Conservation (phyloP, 2,113 vertebrate species). For the Entomyzon cyanotis region DNA sequence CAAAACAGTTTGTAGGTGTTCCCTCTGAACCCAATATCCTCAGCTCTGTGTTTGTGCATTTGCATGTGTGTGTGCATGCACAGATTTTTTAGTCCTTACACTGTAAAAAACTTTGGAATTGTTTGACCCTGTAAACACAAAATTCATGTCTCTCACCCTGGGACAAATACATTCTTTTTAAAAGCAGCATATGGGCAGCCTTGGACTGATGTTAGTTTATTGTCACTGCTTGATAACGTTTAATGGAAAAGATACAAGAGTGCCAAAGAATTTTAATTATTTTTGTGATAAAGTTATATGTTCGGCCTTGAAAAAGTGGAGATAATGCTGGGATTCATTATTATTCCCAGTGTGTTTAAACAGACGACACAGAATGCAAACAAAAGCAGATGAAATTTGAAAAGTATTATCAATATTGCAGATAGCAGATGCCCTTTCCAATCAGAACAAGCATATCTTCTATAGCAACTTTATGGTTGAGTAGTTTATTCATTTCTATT, state of each 20-base stretch:
- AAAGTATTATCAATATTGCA: slow-evolving; percentile 99
- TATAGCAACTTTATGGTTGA: slow-evolving; percentile 99
- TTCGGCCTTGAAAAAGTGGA: slow-evolving; percentile 98
- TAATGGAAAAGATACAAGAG: slow-evolving; percentile 99
- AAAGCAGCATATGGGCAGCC: slow-evolving; percentile 87
- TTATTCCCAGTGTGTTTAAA: slow-evolving; percentile 99
- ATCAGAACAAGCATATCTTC: slow-evolving; percentile 98
- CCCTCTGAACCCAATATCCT: slow-evolving; percentile 52
- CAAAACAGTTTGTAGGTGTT: slow-evolving; percentile 66
- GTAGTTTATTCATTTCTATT: slow-evolving; percentile 99
- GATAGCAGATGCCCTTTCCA: slow-evolving; percentile 99
- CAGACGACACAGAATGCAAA: slow-evolving; percentile 99
- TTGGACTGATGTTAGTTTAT: slow-evolving; percentile 91
- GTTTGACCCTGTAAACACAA: slow-evolving; percentile 81
- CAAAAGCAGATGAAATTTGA: slow-evolving; percentile 99
- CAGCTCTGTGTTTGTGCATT: slow-evolving; percentile 14
- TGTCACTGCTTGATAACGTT: slow-evolving; percentile 97
- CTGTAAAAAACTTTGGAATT: slow-evolving; percentile 74
- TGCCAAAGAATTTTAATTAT: slow-evolving; percentile 99
- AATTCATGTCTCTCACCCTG: slow-evolving; percentile 81
- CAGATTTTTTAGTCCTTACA: slow-evolving; percentile 72
- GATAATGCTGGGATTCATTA: slow-evolving; percentile 99
- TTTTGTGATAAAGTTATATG: slow-evolving; percentile 99
- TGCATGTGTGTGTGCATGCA: slow-evolving; percentile 27
- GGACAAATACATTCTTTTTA: slow-evolving; percentile 82